Evolutionary conservation across 2,888 invertebrate genomes (phyloP).

Genomic region (Margaritifera margaritifera): DNA sequence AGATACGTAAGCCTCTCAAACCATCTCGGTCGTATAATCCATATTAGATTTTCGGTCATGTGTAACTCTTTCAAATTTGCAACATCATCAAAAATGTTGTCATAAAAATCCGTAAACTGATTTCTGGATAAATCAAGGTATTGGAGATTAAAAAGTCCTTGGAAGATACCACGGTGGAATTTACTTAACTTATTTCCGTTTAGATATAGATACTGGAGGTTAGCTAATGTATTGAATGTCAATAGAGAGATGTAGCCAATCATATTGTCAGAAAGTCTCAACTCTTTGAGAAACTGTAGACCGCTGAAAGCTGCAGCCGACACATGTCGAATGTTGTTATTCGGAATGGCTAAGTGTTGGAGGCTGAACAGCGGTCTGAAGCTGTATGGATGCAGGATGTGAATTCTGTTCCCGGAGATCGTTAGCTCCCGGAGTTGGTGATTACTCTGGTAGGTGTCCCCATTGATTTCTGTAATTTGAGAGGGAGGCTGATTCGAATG

Average conservation of each 20-base stretch:
- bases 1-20: conserved; percentile 39
- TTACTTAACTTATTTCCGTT: conserved; percentile 45
- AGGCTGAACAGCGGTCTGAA: conserved; percentile 37
- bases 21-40: conserved; percentile 41
- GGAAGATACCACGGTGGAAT: conserved; percentile 31
- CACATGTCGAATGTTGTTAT: conserved; percentile 49
- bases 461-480: conserved; percentile 36
- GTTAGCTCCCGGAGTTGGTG: conserved; percentile 33
- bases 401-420: conserved; percentile 46
- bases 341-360: conserved; percentile 38
- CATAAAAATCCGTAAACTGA: conserved; percentile 40
- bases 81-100: conserved; percentile 41
- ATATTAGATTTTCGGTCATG: conserved; percentile 45
- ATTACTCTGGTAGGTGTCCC: conserved; percentile 38
- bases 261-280: conserved; percentile 46
- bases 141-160: conserved; percentile 27
- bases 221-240: conserved; percentile 30
- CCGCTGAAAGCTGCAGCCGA: conserved; percentile 46
- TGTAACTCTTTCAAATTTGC: conserved; percentile 36
- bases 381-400: conserved; percentile 43
- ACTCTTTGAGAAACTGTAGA: conserved; percentile 32
- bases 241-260: conserved; percentile 41
- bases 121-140: conserved; percentile 47
- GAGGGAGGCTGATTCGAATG: conserved; percentile 17
- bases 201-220: conserved; percentile 33